Conservation (phyloP, 2,113 vertebrate species). For the Rhynchomys soricoides region DNA sequence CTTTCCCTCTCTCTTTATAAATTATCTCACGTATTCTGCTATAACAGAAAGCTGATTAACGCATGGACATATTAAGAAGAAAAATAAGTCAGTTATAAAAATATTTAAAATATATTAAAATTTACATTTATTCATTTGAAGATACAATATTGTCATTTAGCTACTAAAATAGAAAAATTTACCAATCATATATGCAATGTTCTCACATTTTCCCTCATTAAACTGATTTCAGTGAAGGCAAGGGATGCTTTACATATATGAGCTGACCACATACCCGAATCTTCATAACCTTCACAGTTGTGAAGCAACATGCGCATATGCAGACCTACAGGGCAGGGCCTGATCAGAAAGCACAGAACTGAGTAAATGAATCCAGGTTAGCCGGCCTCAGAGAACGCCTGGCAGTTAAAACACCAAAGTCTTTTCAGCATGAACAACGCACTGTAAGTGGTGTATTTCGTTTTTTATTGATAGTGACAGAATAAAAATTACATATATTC, state of each 20-base stretch:
- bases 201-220: conserved; percentile 42
- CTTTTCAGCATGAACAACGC: conserved; percentile 64
- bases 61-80: not conserved
- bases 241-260: not conserved
- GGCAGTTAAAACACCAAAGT: conserved; percentile 53
- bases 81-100: conserved; percentile 34
- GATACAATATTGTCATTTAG: conserved; percentile 23
- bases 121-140: conserved; percentile 4
- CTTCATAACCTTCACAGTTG: not conserved
- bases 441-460: conserved; percentile 4
- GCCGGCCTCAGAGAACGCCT: conserved; percentile 5
- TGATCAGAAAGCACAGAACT: not conserved
- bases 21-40: not conserved
- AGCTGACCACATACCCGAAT: not conserved
- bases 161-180: conserved; percentile 53
- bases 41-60: not conserved
- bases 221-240: conserved; percentile 27
- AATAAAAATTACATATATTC: conserved; percentile 69
- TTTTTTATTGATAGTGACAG: conserved; percentile 76
- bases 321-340: not conserved
- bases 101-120: conserved; percentile 18
- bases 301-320: not conserved
- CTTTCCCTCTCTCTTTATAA: not conserved
- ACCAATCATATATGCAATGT: conserved; percentile 31
- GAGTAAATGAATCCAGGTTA: conserved; percentile 40